phyloP scores from a whole-genome alignment of 2,113 vertebrate genomes.

The Melanerpes aurifrons region DNA sequence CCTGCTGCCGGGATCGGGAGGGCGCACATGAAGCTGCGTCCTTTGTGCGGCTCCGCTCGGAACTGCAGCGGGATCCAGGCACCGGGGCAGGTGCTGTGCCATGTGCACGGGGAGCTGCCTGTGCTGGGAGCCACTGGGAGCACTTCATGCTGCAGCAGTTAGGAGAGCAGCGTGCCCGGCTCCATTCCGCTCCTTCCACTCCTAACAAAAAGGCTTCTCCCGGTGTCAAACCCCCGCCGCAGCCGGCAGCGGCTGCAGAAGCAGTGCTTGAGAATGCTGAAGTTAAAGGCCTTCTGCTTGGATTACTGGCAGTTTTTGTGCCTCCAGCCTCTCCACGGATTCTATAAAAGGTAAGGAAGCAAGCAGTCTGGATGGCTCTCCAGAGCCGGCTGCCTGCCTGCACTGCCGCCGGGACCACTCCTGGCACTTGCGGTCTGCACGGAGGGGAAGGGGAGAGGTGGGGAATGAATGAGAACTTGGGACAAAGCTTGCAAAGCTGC shows the following conservation, averaged over 20 bases:
- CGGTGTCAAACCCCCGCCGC: background rate
- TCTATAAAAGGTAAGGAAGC: constrained; percentile 91
- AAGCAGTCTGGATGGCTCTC: constrained; percentile 12
- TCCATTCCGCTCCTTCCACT: background rate
- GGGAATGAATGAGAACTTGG: constrained; percentile 33
- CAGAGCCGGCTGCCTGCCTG: background rate
- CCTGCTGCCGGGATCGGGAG: background rate
- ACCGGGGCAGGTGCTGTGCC: constrained; percentile 70
- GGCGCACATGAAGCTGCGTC: background rate
- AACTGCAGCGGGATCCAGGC: constrained; percentile 25
- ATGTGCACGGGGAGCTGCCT: constrained; percentile 39
- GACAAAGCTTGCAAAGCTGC: constrained; percentile 44
- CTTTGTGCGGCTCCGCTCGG: constrained; percentile 78
- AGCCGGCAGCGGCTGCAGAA: background rate
- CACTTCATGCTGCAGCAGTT: background rate
- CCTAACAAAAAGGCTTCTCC: background rate
- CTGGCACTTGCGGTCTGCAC: too few species aligned
- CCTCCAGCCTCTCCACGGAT: constrained; percentile 90
- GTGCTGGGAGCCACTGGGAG: background rate
- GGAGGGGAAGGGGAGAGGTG: constrained; percentile 45
- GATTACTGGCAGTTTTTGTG: constrained; percentile 98
- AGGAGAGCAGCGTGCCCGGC: background rate
- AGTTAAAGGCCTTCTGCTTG: constrained; percentile 95
- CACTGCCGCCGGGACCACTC: too few species aligned
- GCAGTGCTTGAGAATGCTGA: constrained; percentile 84